Evolutionary conservation across 2,113 vertebrate genomes (phyloP).

Genomic region (Myanophis thanlyinensis): DNA sequence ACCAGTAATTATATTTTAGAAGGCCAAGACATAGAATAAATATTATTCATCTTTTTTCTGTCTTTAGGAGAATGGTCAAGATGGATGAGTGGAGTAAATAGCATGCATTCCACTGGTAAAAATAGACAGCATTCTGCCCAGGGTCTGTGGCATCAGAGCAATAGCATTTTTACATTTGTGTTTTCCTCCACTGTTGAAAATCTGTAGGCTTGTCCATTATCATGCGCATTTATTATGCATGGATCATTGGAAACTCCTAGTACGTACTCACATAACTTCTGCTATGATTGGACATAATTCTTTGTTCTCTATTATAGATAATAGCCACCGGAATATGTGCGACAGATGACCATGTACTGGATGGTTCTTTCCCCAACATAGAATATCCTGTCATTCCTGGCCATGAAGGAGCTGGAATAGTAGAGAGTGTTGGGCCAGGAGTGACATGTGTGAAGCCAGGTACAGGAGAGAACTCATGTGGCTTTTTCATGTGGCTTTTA

Average conservation of each 20-base stretch:
- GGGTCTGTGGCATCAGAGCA: background rate
- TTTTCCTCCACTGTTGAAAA: background rate
- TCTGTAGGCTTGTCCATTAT: background rate
- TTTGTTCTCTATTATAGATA: slow-evolving; percentile 68
- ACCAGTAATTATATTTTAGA: background rate
- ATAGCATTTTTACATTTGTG: background rate
- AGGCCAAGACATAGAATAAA: background rate
- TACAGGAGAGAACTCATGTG: slow-evolving; percentile 14
- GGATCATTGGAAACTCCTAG: background rate
- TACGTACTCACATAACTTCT: background rate
- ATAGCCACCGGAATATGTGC: slow-evolving; percentile 80
- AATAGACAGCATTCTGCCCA: background rate
- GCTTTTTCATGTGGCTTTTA: background rate
- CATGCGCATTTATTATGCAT: background rate
- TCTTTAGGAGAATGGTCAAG: background rate
- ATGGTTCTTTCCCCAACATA: slow-evolving; percentile 63
- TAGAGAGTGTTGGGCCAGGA: slow-evolving; percentile 83
- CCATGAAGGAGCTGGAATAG: slow-evolving; percentile 82
- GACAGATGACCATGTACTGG: slow-evolving; percentile 75
- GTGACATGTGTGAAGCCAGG: slow-evolving; percentile 81
- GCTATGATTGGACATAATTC: fast-evolving
- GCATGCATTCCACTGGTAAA: background rate
- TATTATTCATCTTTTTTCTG: background rate
- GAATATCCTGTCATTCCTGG: slow-evolving; percentile 81
- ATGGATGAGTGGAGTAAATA: background rate